Evolutionary conservation across 2,888 invertebrate species (phyloP).

Genomic region (Netelia inedita): DNA sequence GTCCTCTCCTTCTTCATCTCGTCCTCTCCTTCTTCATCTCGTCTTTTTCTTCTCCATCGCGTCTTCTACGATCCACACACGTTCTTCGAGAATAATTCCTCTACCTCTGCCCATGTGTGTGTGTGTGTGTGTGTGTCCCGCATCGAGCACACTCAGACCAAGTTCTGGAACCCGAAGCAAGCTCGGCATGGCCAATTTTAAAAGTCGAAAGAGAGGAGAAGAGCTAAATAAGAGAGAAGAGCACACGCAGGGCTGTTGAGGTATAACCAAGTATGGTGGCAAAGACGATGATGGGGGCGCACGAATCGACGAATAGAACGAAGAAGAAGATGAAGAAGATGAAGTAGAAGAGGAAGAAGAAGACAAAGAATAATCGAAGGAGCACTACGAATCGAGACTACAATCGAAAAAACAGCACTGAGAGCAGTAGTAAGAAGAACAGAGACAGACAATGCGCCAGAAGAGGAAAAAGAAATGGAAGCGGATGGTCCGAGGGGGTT

Average conservation of each 20-base stretch:
- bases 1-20: conserved; percentile 81
- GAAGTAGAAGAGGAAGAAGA: conserved; percentile 51
- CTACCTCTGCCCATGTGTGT: conserved; percentile 15
- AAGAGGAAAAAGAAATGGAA: conserved; percentile 57
- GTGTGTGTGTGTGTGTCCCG: conserved; percentile 1
- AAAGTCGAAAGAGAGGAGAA: conserved; percentile 67
- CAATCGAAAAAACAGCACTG: background rate
- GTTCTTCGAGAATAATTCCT: conserved; percentile 28
- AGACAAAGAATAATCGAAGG: conserved; percentile 12
- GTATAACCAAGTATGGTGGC: conserved; percentile 84
- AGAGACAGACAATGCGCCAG: conserved; percentile 22
- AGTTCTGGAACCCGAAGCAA: conserved; percentile 14
- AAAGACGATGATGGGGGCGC: conserved; percentile 77
- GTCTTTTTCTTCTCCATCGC: conserved; percentile 72
- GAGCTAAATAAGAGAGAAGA: conserved; percentile 64
- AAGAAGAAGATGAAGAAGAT: conserved; percentile 48
- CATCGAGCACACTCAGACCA: background rate
- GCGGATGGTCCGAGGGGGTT: conserved; percentile 33
- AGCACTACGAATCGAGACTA: background rate
- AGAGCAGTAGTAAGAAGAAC: background rate
- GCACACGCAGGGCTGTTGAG: conserved; percentile 64
- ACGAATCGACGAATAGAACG: conserved; percentile 38
- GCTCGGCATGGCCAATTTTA: conserved; percentile 57
- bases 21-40: conserved; percentile 79
- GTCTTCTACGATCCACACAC: conserved; percentile 39